A percentile compares a stretch with the other conserved stretches of the same genome.
Evolutionary conservation across 2,888 invertebrate species (phyloP).

Genomic region (Willowsia nigromaculata): DNA sequence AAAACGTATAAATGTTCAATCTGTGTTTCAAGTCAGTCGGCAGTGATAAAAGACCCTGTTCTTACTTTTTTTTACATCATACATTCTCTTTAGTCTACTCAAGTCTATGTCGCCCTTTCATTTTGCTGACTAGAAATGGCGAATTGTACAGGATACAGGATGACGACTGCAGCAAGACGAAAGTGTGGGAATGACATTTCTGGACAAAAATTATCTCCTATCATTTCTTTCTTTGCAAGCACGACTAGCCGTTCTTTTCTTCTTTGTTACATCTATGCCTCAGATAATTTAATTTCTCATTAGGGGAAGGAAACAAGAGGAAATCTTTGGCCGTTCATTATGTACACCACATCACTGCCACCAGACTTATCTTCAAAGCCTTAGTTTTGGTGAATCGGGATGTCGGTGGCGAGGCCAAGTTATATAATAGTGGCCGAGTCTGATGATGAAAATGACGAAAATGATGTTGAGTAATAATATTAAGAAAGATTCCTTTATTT

Average conservation of each 20-base stretch:
- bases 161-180: neutral
- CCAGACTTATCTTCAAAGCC: neutral
- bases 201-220: neutral
- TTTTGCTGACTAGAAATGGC: neutral
- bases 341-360: neutral
- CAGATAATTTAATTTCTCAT: constrained; percentile 57
- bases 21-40: neutral
- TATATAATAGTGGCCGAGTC: neutral
- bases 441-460: neutral
- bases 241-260: neutral
- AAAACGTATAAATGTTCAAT: neutral
- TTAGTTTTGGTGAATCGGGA: neutral
- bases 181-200: neutral
- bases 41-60: neutral
- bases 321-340: neutral
- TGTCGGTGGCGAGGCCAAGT: neutral
- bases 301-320: neutral
- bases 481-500: neutral
- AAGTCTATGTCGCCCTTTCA: neutral
- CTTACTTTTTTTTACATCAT: neutral
- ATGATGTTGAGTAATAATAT: neutral
- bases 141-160: neutral
- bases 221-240: neutral
- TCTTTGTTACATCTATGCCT: neutral
- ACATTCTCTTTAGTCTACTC: neutral